These are phyloP conservation scores for Boulengeromyrus knoepffleri DNA, from an alignment of 2,113 vertebrate species.

Conservation along the genomic window DNA sequence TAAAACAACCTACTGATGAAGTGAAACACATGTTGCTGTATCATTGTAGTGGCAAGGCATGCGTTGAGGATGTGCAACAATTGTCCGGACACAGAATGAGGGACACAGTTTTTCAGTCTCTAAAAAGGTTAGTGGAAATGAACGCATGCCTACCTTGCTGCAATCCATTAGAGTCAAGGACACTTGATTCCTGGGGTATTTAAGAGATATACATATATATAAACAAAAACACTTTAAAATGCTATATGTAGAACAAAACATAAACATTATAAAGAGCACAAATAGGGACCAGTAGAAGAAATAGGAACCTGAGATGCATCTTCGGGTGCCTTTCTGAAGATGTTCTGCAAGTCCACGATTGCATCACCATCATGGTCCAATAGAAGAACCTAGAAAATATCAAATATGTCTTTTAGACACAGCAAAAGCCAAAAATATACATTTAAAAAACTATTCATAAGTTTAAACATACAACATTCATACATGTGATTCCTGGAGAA, in stretches of 20 bases:
- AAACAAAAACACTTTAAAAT: background rate
- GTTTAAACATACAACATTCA: background rate
- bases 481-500: background rate
- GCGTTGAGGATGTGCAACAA: background rate
- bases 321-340: constrained; percentile 32
- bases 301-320: constrained; percentile 25
- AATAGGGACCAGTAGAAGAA: background rate
- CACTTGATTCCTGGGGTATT: background rate
- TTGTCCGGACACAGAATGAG: background rate
- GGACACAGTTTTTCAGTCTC: background rate
- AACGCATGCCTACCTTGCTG: background rate
- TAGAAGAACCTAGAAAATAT: constrained; percentile 35
- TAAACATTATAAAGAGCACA: background rate
- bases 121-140: background rate
- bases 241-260: background rate
- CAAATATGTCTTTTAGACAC: background rate
- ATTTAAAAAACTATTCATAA: background rate
- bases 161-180: background rate
- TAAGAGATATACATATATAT: background rate
- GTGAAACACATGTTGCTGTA: background rate
- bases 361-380: constrained; percentile 33
- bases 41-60: background rate
- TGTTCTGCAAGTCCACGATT: constrained; percentile 33
- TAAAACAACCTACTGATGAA: background rate
- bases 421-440: background rate